Conservation (phyloP, 2,888 invertebrate species). For the Tetheella fluctuosa region DNA sequence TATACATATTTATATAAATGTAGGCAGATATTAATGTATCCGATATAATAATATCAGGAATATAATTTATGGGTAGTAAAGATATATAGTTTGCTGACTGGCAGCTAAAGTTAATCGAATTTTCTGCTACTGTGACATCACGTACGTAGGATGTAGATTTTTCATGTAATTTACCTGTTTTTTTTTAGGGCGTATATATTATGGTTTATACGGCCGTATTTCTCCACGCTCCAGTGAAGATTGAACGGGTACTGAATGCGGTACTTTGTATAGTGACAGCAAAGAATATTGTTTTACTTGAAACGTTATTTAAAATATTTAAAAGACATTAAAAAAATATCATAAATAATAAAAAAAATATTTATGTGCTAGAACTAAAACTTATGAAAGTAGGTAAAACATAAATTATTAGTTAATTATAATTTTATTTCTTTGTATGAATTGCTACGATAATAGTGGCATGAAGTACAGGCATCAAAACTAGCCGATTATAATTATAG, state of each 20-base stretch:
- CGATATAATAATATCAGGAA: constrained; percentile 53
- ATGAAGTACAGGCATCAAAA: too few relatives aligned
- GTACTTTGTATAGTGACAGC: constrained; percentile 50
- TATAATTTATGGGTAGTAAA: constrained; percentile 61
- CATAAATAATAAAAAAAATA: too few relatives aligned
- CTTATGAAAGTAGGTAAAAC: too few relatives aligned
- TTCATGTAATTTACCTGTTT: constrained; percentile 68
- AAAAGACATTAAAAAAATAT: background rate
- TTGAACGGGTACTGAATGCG: constrained; percentile 64
- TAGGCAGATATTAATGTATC: constrained; percentile 46
- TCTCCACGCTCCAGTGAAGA: constrained; percentile 66
- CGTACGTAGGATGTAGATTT: constrained; percentile 57
- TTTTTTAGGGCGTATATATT: constrained; percentile 55
- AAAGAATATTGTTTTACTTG: constrained; percentile 41
- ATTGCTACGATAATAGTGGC: too few relatives aligned
- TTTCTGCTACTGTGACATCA: constrained; percentile 70
- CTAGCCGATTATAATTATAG: too few relatives aligned
- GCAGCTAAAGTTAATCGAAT: constrained; percentile 69
- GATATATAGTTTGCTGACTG: constrained; percentile 66
- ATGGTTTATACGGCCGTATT: constrained; percentile 67
- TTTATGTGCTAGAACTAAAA: too few relatives aligned
- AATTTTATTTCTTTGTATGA: too few relatives aligned
- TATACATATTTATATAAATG: constrained; percentile 25
- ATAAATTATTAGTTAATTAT: too few relatives aligned
- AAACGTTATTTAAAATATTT: constrained; percentile 27